These are phyloP conservation scores for Gallinago nigripennis DNA, from an alignment of 2,797 vertebrate genomes.

Conservation along the genomic window DNA sequence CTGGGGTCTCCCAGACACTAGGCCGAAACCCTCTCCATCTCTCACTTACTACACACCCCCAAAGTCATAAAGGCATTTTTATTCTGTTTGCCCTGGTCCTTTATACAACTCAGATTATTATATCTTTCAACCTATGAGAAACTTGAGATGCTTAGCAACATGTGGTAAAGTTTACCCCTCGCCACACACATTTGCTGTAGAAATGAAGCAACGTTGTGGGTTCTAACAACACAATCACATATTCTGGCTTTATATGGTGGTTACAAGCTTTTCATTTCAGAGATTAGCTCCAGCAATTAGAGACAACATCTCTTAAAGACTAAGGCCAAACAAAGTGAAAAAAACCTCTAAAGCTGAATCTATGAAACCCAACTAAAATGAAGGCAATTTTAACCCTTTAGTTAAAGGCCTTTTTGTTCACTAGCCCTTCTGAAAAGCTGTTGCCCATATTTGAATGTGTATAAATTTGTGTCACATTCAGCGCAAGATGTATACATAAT, in stretches of 20 bases:
- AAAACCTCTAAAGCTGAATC: neutral
- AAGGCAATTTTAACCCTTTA: neutral
- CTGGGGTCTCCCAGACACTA: neutral
- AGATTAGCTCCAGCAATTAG: neutral
- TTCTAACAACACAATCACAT: neutral
- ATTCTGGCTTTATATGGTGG: neutral
- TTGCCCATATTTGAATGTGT: neutral
- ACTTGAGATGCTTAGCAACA: neutral
- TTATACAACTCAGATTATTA: neutral
- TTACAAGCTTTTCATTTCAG: neutral
- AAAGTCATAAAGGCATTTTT: neutral
- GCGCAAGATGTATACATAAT: fast-evolving
- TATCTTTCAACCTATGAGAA: neutral
- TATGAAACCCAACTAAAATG: neutral
- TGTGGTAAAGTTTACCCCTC: neutral
- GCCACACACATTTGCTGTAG: neutral
- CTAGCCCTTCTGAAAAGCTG: neutral
- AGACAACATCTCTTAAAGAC: neutral
- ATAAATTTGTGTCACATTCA: neutral
- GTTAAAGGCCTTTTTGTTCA: neutral
- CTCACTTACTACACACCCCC: neutral
- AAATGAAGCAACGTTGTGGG: neutral
- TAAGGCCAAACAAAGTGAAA: neutral
- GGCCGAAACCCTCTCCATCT: neutral
- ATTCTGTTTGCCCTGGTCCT: neutral